These are phyloP conservation scores for Pseudoatta argentina DNA, from an alignment of 1,140 invertebrate genomes.

Conservation along the genomic window DNA sequence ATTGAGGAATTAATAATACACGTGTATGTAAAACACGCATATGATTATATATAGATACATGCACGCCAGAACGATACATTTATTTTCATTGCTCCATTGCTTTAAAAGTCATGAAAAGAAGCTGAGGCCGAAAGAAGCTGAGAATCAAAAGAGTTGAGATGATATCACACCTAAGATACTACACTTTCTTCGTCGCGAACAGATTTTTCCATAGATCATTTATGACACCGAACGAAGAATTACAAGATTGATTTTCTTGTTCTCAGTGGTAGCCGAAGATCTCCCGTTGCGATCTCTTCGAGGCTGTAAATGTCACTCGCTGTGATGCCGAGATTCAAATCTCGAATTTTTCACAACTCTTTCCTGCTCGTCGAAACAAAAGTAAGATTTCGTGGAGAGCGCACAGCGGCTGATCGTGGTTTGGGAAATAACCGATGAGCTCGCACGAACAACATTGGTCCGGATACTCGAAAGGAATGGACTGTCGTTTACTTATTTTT, in stretches of 20 bases:
- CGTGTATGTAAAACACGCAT: not conserved
- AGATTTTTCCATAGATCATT: conserved; percentile 33
- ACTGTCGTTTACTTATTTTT: conserved; percentile 55
- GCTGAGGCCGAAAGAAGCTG: not conserved
- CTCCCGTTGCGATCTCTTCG: conserved; percentile 48
- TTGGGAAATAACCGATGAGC: conserved; percentile 48
- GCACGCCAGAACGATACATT: not conserved
- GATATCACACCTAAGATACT: conserved; percentile 23
- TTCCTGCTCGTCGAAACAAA: conserved; percentile 46
- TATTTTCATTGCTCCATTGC: not conserved
- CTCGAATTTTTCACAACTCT: conserved; percentile 40
- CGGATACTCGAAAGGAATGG: not conserved
- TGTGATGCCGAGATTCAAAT: conserved; percentile 33
- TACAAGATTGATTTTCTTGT: conserved; percentile 55
- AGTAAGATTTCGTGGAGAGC: conserved; percentile 13
- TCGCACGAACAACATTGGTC: not conserved
- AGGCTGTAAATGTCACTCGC: conserved; percentile 9
- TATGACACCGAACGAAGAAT: conserved; percentile 43
- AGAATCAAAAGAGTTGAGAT: not conserved
- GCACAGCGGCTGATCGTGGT: conserved; percentile 1
- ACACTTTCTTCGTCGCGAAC: conserved; percentile 33
- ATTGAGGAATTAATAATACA: not conserved
- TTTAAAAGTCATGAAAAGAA: conserved; percentile 16
- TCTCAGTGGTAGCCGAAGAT: conserved; percentile 2
- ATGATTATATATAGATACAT: not conserved